A percentile compares a stretch with the other conserved stretches of the same genome.
Conservation (phyloP, 2,888 invertebrate genomes). For the Shargacucullia verbasci region DNA sequence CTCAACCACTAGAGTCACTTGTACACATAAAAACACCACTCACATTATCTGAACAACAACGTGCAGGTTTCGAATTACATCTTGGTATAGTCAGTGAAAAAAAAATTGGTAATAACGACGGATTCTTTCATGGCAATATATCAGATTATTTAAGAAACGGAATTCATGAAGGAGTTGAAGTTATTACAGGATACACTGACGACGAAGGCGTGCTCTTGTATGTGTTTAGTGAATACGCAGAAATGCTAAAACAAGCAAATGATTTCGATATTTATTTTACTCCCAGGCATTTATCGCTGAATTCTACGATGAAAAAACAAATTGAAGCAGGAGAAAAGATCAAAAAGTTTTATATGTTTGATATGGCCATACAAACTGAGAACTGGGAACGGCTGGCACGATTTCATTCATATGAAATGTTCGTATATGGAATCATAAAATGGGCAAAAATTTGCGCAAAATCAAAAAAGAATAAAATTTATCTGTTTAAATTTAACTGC, state of each 20-base stretch:
- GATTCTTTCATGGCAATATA: slow-evolving; percentile 59
- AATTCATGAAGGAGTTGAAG: slow-evolving; percentile 84
- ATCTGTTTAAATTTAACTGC: slow-evolving; percentile 67
- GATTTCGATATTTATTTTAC: slow-evolving; percentile 54
- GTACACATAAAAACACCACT: slow-evolving; percentile 46
- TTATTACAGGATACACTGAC: slow-evolving; percentile 91
- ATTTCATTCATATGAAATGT: slow-evolving; percentile 54
- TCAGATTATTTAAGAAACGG: slow-evolving; percentile 77
- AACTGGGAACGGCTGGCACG: slow-evolving; percentile 50
- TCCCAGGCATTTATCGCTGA: slow-evolving; percentile 47
- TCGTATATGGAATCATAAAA: slow-evolving; percentile 52
- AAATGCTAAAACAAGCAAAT: slow-evolving; percentile 50
- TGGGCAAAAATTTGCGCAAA: slow-evolving; percentile 55
- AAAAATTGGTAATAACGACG: slow-evolving; percentile 59
- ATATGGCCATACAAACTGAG: slow-evolving; percentile 45
- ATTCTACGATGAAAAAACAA: slow-evolving; percentile 50
- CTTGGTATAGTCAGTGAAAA: slow-evolving; percentile 64
- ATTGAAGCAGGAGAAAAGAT: slow-evolving; percentile 59
- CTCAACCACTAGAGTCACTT: slow-evolving; percentile 51
- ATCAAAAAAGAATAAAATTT: slow-evolving; percentile 54
- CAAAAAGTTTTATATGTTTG: slow-evolving; percentile 56
- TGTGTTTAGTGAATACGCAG: slow-evolving; percentile 28
- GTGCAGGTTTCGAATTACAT: slow-evolving; percentile 29
- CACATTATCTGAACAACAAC: slow-evolving; percentile 49
- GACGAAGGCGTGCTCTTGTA: slow-evolving; percentile 88